Base-by-base conservation (phyloP, 2,797 vertebrate species). In the Sebastes paucispinis region DNA sequence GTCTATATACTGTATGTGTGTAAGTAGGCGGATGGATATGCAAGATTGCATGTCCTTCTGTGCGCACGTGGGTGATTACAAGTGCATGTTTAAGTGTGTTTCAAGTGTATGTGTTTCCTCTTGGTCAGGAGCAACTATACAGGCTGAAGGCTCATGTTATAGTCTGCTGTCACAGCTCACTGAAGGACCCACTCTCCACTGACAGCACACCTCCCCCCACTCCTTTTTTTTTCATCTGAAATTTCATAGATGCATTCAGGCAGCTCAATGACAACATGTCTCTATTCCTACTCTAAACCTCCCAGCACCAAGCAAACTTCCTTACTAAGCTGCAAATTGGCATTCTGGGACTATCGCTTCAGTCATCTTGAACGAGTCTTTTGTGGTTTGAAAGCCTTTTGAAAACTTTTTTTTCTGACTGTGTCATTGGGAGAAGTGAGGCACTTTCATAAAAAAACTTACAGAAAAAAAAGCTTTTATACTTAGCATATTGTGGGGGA, bases 231-330 rank as follows among this genome's bases (percentile, higher is more conserved):
- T 93, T 92, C 89, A 93, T 92, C 89, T 90, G 77, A 94, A 88
- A 89, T 92, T 89, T 93, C 84, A 91, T 76, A 92, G 92, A 94
- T 89, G 93, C 89, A 80, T 91, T 90, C 71, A 74, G 89, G 92
- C 91, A 86, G 91, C 93, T 95, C 92, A 94, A 89, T 94, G 93
- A 94, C 94, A 94, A 92, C 90, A 87, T 81, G 85, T 93, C 93
- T 94, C 87, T 89, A 93, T 94, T 93, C 83, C 57, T 70, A 79
- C 82, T 86, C 69, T 78, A 74, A 85, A 79, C 65, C 87, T 80
- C 76, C 73, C 80, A 67, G 87, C 88, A 69, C 59, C 69, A 27
- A 70, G 87, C 74, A 81, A 88, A 79, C 83, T 16, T 87, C 75
- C 79, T 90, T 68, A 75, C 89, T 88, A 80, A 87, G 88, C 91